A percentile compares a stretch with the other conserved stretches of the same genome.
phyloP scores from a whole-genome alignment of 2,113 vertebrate genomes.

The Cyprinus carpio region DNA sequence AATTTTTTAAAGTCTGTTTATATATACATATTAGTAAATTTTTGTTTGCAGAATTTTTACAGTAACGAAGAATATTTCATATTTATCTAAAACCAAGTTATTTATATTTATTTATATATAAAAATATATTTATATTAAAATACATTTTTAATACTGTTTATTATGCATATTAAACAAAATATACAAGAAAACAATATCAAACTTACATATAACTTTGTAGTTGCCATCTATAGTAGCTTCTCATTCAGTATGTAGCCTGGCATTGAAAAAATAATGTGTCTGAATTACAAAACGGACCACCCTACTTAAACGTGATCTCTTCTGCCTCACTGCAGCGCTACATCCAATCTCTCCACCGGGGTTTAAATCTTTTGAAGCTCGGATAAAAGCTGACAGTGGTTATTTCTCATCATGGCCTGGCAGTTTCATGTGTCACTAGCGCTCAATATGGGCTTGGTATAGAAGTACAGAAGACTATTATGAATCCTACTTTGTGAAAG shows the following conservation, averaged over 20 bases:
- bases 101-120: not conserved
- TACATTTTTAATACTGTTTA: not conserved
- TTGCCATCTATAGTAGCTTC: not conserved
- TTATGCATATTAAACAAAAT: not conserved
- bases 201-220: not conserved
- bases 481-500: constrained; percentile 76
- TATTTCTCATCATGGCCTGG: constrained; percentile 80
- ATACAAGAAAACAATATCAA: not conserved
- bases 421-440: constrained; percentile 84
- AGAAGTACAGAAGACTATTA: constrained; percentile 76
- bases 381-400: constrained; percentile 80
- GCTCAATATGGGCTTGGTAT: constrained; percentile 77
- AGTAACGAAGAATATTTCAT: no score
- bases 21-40: no score
- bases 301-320: not conserved
- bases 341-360: constrained; percentile 52
- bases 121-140: not conserved
- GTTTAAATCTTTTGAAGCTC: constrained; percentile 79
- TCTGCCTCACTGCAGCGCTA: constrained; percentile 11
- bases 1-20: no score
- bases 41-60: no score
- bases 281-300: constrained; percentile 34
- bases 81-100: no score
- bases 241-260: not conserved
- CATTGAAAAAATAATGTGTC: constrained; percentile 1